Evolutionary conservation across 2,888 invertebrate genomes (phyloP).

Genomic region (Ophion slaviceki): DNA sequence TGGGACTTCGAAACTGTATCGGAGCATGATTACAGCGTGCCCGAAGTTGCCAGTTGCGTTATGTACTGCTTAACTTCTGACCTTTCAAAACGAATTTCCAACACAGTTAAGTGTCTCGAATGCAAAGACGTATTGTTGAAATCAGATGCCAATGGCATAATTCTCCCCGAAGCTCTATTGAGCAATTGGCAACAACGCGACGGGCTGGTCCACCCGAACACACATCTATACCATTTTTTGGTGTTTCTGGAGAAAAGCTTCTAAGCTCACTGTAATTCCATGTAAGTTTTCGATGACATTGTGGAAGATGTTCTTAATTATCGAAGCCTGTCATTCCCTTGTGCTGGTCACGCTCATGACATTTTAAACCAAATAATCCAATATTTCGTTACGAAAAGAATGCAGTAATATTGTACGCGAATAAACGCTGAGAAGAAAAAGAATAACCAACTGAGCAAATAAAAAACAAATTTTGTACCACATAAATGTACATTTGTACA

Average conservation of each 20-base stretch:
- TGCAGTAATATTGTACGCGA: conserved; percentile 38
- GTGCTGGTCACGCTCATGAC: conserved; percentile 27
- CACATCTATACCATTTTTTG: conserved; percentile 21
- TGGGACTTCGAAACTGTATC: no score
- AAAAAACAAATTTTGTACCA: conserved; percentile 11
- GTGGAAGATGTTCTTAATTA: conserved; percentile 24
- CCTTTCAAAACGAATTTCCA: no score
- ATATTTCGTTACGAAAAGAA: conserved; percentile 29
- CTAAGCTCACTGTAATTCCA: conserved; percentile 24
- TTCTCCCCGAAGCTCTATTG: conserved; percentile 26
- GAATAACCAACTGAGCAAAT: conserved; percentile 1
- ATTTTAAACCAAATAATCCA: conserved; percentile 22
- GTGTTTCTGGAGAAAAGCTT: conserved; percentile 34
- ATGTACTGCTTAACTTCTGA: no score
- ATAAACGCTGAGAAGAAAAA: conserved; percentile 38
- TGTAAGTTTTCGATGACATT: conserved; percentile 31
- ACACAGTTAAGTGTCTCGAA: conserved; percentile 50
- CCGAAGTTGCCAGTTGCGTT: no score
- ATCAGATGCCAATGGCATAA: conserved; percentile 26
- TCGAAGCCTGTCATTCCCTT: conserved; percentile 25
- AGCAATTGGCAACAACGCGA: conserved; percentile 20
- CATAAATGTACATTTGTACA: not conserved
- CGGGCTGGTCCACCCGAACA: conserved; percentile 20
- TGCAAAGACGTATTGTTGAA: conserved; percentile 50
- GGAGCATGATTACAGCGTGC: no score